phyloP scores from a whole-genome alignment of 2,888 invertebrate genomes.

The Poecilus cupreus region DNA sequence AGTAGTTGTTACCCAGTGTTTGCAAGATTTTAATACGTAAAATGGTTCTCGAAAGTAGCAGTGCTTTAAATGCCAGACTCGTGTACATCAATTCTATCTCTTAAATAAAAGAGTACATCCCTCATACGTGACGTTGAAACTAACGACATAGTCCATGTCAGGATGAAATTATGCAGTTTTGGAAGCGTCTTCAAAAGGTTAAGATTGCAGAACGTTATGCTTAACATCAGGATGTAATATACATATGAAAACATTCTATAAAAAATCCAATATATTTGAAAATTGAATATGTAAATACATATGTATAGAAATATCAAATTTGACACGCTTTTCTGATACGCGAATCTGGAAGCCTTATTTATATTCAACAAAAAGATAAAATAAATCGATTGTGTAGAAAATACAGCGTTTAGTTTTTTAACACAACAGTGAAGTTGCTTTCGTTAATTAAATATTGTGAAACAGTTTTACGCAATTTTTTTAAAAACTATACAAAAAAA shows the following conservation, averaged over 20 bases:
- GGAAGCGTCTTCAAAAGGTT: neutral
- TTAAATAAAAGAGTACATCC: slow-evolving; percentile 18
- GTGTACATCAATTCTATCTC: neutral
- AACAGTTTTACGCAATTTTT: too few species aligned
- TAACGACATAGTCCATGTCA: neutral
- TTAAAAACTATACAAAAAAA: too few species aligned
- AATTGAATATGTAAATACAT: slow-evolving; percentile 32
- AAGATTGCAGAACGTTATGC: neutral
- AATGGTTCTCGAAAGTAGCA: neutral
- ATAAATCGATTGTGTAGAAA: neutral
- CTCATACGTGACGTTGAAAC: neutral
- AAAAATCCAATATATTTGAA: slow-evolving; percentile 29
- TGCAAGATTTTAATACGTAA: neutral
- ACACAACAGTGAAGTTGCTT: too few species aligned
- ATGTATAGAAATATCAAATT: slow-evolving; percentile 17
- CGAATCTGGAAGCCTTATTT: neutral
- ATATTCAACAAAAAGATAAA: slow-evolving; percentile 22
- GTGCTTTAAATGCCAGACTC: neutral
- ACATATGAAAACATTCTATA: slow-evolving; percentile 38
- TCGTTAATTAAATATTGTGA: too few species aligned
- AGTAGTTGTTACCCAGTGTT: too few species aligned
- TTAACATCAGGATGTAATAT: neutral
- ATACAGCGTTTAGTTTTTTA: neutral
- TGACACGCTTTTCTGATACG: neutral
- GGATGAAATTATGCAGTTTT: neutral